Evolutionary conservation across 1,140 invertebrate genomes (phyloP).

Genomic region (Physella acuta): DNA sequence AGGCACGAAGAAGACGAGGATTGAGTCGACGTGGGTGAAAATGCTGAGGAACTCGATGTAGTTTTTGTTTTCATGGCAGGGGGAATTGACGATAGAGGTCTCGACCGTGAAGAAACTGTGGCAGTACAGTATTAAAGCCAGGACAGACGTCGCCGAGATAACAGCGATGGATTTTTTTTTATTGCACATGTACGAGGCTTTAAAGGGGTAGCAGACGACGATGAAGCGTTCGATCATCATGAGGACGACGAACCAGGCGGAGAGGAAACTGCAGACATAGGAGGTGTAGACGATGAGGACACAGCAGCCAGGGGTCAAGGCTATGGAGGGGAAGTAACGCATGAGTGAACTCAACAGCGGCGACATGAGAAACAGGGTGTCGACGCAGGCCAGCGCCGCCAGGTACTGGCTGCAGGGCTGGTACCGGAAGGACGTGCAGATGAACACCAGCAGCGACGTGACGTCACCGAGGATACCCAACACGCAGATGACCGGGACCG

Average conservation of each 20-base stretch:
- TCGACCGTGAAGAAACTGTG: slow-evolving; percentile 43
- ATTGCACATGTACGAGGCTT: slow-evolving; percentile 48
- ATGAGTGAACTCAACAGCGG: slow-evolving; percentile 65
- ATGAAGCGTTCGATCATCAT: slow-evolving; percentile 60
- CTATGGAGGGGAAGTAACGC: slow-evolving; percentile 60
- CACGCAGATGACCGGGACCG: slow-evolving; percentile 63
- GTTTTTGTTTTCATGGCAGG: slow-evolving; percentile 25
- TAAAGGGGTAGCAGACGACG: slow-evolving; percentile 54
- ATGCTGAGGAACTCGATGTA: slow-evolving; percentile 58
- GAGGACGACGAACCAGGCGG: slow-evolving; percentile 57
- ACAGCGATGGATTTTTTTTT: slow-evolving; percentile 38
- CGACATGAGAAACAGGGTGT: slow-evolving; percentile 63
- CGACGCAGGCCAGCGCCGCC: slow-evolving; percentile 64
- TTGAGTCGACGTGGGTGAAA: slow-evolving; percentile 65
- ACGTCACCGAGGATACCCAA: slow-evolving; percentile 65
- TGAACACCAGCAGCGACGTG: slow-evolving; percentile 65
- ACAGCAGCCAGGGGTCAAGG: slow-evolving; percentile 32
- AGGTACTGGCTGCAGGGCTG: slow-evolving; percentile 67
- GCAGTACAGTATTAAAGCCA: slow-evolving; percentile 43
- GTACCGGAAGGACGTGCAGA: slow-evolving; percentile 64
- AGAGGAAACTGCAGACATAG: slow-evolving; percentile 54
- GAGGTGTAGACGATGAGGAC: slow-evolving; percentile 54
- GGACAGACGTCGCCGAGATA: slow-evolving; percentile 27
- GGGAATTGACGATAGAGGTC: slow-evolving; percentile 15
- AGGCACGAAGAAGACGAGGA: slow-evolving; percentile 64